Conservation (phyloP, 2,888 invertebrate genomes). For the Limenitis camilla region DNA sequence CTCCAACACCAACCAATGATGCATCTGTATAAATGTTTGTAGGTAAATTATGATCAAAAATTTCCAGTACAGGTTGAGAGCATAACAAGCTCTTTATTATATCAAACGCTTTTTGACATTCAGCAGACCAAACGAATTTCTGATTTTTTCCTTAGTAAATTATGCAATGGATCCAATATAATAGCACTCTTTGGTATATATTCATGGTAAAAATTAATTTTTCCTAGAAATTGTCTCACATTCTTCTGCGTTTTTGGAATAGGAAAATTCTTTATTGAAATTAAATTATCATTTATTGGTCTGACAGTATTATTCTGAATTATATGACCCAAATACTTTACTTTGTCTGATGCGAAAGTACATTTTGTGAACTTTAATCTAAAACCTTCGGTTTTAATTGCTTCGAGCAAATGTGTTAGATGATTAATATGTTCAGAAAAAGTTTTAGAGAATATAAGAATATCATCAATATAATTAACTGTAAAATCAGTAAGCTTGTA, state of each 20-base stretch:
- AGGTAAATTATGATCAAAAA: conserved; percentile 15
- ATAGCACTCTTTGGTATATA: too few species aligned
- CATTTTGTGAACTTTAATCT: conserved; percentile 24
- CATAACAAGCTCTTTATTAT: too few species aligned
- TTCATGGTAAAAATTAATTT: too few species aligned
- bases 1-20: conserved; percentile 9
- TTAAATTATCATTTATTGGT: conserved; percentile 26
- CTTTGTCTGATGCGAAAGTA: conserved; percentile 20
- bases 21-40: conserved; percentile 19
- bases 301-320: conserved; percentile 24
- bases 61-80: conserved; percentile 18
- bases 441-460: conserved; percentile 21
- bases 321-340: conserved; percentile 26
- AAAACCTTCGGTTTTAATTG: conserved; percentile 22
- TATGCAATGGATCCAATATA: too few species aligned
- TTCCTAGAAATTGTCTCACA: too few species aligned
- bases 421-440: conserved; percentile 20
- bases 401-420: conserved; percentile 16
- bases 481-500: conserved; percentile 18
- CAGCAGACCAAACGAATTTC: too few species aligned
- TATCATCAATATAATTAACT: conserved; percentile 19
- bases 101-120: too few species aligned
- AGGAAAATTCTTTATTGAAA: too few species aligned
- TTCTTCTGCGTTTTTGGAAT: too few species aligned
- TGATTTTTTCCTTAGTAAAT: too few species aligned